Base-by-base conservation (phyloP, 2,888 invertebrate species). In the Suillia variegata region DNA sequence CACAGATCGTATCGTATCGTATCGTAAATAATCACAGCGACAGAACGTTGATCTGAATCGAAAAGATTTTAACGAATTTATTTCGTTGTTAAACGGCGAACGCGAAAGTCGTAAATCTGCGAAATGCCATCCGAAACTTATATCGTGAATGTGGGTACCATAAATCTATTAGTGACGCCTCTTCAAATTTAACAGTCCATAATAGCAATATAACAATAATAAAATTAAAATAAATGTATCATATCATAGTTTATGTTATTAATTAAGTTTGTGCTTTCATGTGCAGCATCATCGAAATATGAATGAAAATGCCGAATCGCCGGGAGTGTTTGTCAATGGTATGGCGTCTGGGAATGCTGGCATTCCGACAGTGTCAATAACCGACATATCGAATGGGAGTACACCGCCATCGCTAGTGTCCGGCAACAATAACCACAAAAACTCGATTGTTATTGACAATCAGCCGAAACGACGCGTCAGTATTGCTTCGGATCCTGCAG, bases 391-490 rank as follows among this genome's bases (percentile, higher is more conserved):
- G 18, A n/a, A 4, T n/a, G 38, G 6, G 5, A 45, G 13, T 17
- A 18, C 20, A 20, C 59, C 54, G 51, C 74, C 15, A 60, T 64
- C n/a, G n/a, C 67, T 70, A 20, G 60, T 70, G 47, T 65, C 71
- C 22, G 58, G 55, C 56, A 68, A 59, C 38, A 61, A 65, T 45
- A 54, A 21, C 8, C 68, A 69, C 49, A 76, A 73, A 54, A 74
- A 64, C 58, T 68, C 68, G 21, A 64, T 61, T 15, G 70, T 74
- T 51, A 67, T 80, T 49, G 74, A 76, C 1, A 76, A 55, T 57
- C 86, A 85, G 55, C 79, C 82, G 8, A 86, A 85, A 65, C 82
- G 88, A 60, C 85, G 86, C 76, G 88, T 88, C 13, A 87, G 88
- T 70, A 88, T 88, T 63, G 86, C 85, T 80, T 85, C 87, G 4